Conservation (phyloP, 2,888 invertebrate genomes). For the Orchestes rusci region DNA sequence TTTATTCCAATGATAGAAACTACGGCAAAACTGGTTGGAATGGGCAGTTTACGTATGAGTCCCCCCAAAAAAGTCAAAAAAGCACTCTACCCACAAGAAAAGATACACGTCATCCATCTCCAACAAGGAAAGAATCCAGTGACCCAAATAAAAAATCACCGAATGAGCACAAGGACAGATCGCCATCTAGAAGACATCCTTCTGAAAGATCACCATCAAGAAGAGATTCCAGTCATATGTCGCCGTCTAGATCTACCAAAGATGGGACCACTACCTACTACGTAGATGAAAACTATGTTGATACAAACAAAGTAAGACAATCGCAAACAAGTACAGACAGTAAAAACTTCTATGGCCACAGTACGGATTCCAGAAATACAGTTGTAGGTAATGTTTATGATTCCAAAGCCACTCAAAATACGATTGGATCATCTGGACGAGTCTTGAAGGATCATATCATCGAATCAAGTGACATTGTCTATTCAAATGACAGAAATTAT, state of each 20-base stretch:
- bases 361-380: conserved; percentile 32
- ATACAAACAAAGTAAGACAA: conserved; percentile 31
- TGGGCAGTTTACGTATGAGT: conserved; percentile 40
- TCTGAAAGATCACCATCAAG: conserved; percentile 9
- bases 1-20: conserved; percentile 41
- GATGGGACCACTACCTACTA: conserved; percentile 10
- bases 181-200: conserved; percentile 9
- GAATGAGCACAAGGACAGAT: conserved; percentile 1
- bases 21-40: conserved; percentile 44
- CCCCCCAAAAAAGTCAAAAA: conserved; percentile 25
- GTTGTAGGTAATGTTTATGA: conserved; percentile 37
- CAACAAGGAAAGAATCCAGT: conserved; percentile 10
- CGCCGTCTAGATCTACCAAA: not conserved
- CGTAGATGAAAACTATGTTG: conserved; percentile 29
- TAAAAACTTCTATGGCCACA: conserved; percentile 30
- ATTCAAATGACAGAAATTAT: conserved; percentile 39
- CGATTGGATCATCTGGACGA: conserved; percentile 30
- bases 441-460: conserved; percentile 40
- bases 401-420: conserved; percentile 37
- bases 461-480: conserved; percentile 40
- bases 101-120: not conserved
- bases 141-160: not conserved
- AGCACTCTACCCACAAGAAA: conserved; percentile 14
- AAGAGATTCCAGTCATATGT: conserved; percentile 6
- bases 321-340: conserved; percentile 31